Evolutionary conservation across 2,113 vertebrate species (phyloP).

Genomic region (Dascyllus trimaculatus): DNA sequence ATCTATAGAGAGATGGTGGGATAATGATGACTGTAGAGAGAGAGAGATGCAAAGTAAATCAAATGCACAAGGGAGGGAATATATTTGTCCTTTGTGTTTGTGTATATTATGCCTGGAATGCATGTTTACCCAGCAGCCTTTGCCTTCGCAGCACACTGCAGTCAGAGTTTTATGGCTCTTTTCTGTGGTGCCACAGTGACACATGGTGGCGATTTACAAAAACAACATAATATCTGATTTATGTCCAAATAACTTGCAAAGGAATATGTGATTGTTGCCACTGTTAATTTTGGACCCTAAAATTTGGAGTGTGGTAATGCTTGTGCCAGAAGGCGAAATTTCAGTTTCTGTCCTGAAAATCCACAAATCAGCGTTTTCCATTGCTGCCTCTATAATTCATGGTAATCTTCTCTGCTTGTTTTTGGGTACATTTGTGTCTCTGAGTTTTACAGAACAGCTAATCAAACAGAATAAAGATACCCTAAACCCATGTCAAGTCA

Average conservation of each 20-base stretch:
- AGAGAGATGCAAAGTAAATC: slow-evolving; percentile 6
- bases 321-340: too few relatives aligned
- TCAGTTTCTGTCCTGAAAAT: too few relatives aligned
- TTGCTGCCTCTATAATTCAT: too few relatives aligned
- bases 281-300: neutral
- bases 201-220: slow-evolving; percentile 51
- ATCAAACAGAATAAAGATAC: too few relatives aligned
- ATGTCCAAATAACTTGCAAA: neutral
- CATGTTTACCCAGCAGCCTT: neutral
- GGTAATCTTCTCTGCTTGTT: too few relatives aligned
- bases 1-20: slow-evolving; percentile 1
- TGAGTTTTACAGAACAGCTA: too few relatives aligned
- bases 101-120: neutral
- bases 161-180: neutral
- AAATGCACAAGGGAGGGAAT: slow-evolving; percentile 11
- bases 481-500: too few relatives aligned
- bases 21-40: slow-evolving; percentile 8
- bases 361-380: too few relatives aligned
- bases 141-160: slow-evolving; percentile 4
- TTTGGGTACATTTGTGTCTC: too few relatives aligned
- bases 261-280: neutral
- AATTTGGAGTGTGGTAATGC: neutral
- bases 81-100: neutral
- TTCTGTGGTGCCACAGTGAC: slow-evolving; percentile 67
- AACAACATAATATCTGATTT: slow-evolving; percentile 10